A percentile compares a stretch with the other conserved stretches of the same genome.
Evolutionary conservation across 2,888 invertebrate species (phyloP).

Genomic region (Flexamia atlantica): DNA sequence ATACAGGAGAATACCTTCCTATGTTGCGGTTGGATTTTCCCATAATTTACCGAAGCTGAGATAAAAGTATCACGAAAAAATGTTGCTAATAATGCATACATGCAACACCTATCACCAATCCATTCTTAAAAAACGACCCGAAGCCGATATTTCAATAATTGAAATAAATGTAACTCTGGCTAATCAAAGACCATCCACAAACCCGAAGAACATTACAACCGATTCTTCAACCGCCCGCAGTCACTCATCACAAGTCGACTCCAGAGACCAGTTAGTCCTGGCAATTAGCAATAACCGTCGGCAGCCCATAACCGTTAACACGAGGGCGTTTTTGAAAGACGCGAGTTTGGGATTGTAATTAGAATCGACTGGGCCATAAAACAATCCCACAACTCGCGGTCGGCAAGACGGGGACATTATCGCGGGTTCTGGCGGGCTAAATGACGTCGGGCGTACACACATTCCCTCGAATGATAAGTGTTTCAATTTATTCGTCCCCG

Average conservation of each 20-base stretch:
- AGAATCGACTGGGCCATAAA: constrained; percentile 49
- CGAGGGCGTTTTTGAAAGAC: constrained; percentile 40
- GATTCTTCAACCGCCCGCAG: neutral
- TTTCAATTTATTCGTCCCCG: constrained; percentile 37
- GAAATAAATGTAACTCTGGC: no score
- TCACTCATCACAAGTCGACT: constrained; percentile 19
- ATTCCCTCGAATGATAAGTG: constrained; percentile 32
- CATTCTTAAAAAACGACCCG: no score
- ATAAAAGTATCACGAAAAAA: no score
- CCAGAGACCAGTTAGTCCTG: constrained; percentile 2
- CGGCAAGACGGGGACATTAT: constrained; percentile 49
- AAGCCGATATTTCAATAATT: no score
- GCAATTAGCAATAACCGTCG: constrained; percentile 53
- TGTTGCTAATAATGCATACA: no score
- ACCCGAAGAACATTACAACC: neutral
- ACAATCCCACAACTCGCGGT: constrained; percentile 8
- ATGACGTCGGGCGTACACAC: constrained; percentile 26
- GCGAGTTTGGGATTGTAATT: constrained; percentile 35
- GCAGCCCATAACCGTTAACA: constrained; percentile 53
- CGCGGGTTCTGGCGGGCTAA: neutral
- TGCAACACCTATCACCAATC: no score
- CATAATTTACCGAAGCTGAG: no score
- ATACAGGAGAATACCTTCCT: no score
- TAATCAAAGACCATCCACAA: no score
- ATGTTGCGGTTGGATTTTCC: no score